phyloP scores from a whole-genome alignment of 2,113 vertebrate species.

The Danionella cerebrum region DNA sequence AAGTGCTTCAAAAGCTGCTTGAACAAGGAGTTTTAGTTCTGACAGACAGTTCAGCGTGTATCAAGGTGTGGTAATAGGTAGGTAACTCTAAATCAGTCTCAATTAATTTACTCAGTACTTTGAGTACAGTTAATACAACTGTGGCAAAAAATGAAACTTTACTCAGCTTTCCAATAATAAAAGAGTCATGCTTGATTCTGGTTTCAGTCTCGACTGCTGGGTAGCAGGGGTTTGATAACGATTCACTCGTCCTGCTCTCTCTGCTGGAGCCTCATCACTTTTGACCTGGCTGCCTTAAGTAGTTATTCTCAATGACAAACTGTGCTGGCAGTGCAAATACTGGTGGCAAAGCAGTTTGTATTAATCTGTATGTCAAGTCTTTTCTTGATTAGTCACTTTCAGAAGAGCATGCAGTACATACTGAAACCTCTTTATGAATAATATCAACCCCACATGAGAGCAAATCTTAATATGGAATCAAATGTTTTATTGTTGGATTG shows the following conservation, averaged over 20 bases:
- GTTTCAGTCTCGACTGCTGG: background rate
- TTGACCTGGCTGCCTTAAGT: slow-evolving; percentile 1
- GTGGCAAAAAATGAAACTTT: background rate
- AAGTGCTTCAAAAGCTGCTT: background rate
- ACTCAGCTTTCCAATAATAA: background rate
- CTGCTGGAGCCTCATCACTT: background rate
- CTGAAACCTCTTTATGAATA: background rate
- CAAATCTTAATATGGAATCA: no score
- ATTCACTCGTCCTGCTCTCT: background rate
- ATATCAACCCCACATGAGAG: background rate
- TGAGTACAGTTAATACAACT: no score
- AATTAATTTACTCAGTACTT: no score
- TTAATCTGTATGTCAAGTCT: background rate
- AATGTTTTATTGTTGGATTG: no score
- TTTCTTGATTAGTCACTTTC: background rate
- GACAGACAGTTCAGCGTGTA: background rate
- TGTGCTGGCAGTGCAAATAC: background rate
- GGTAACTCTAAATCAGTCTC: slow-evolving; percentile 3
- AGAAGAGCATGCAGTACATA: background rate
- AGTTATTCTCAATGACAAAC: slow-evolving; percentile 16
- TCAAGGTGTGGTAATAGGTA: background rate
- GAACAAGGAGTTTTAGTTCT: background rate
- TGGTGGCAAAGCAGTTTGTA: background rate
- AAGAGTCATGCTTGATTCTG: background rate
- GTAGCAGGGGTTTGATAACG: background rate